Base-by-base conservation (phyloP, 2,888 invertebrate genomes). In the Drosophila testacea region DNA sequence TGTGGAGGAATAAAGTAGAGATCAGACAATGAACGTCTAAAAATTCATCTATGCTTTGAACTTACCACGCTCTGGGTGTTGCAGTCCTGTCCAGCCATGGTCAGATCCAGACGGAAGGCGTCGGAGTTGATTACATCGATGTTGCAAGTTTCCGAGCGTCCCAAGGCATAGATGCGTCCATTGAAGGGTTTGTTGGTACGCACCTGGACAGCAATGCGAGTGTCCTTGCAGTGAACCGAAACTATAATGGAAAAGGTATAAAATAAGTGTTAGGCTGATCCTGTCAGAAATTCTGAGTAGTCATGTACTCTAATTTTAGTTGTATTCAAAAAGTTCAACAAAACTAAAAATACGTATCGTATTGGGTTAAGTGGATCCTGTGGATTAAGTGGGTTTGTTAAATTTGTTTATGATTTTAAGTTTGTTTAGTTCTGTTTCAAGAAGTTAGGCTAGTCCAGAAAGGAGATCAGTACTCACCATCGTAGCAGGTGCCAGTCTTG, bases 1-100 rank as follows among this genome's bases (percentile, higher is more conserved):
- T 98, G 93, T 65, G 27, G 13, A n/a, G 5, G 22, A 22, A 22
- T 7, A 4, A 27, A 27, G 11, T 6, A 5, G 9, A 7, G n/a
- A 9, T n/a, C 11, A 3, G 7, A 1, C 7, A 16, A 0, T n/a
- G n/a, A 34, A 13, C 1, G 2, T 1, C 22, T 50, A 10, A 6
- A 13, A 6, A 1, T 9, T 9, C 4, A 32, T 6, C 38, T 34
- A 22, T 39, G 9, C 41, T 16, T 7, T 6, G 4, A 2, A 80
- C 96, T 95, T 94, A 98, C 98, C 94, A 97, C 96, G 91, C 97
- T 97, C 93, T 98, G 98, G 16, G 98, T 98, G 92, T 98, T 98
- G 92, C 98, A 98, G 90, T 98, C 98, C 91, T 98, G 98, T 44
- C 98, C 98, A 73, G 94, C 96, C 96, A 98, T 97, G 39, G 98